Evolutionary conservation across 1,140 invertebrate species (phyloP).

Genomic region (Zophobas morio): DNA sequence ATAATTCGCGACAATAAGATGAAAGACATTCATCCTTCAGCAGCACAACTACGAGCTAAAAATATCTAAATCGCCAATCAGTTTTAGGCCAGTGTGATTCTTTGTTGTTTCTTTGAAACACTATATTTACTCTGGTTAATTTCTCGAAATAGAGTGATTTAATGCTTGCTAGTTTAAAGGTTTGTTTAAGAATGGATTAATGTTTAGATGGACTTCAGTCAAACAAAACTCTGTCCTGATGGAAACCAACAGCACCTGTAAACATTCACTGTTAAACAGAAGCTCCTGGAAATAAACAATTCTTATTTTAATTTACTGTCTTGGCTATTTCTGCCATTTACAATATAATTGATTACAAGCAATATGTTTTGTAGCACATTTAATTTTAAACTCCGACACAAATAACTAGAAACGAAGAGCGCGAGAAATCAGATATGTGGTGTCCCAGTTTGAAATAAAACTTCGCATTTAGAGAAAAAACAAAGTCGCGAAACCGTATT

Average conservation of each 20-base stretch:
- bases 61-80: not conserved
- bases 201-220: conserved; percentile 16
- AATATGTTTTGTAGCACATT: too few relatives aligned
- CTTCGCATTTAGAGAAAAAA: too few relatives aligned
- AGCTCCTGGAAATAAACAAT: too few relatives aligned
- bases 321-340: too few relatives aligned
- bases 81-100: not conserved
- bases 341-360: too few relatives aligned
- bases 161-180: conserved; percentile 12
- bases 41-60: not conserved
- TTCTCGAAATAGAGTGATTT: conserved; percentile 21
- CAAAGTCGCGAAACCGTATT: too few relatives aligned
- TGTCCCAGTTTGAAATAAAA: too few relatives aligned
- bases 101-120: not conserved
- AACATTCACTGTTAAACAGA: not conserved
- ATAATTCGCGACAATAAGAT: not conserved
- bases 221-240: conserved; percentile 24
- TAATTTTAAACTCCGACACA: too few relatives aligned
- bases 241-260: conserved; percentile 3
- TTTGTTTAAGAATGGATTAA: conserved; percentile 16
- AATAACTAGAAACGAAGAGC: too few relatives aligned
- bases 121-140: conserved; percentile 10
- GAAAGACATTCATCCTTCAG: too few relatives aligned
- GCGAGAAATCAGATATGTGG: too few relatives aligned
- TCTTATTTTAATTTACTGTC: too few relatives aligned